Conservation (phyloP, 2,888 invertebrate species). For the Rhagonycha lutea region DNA sequence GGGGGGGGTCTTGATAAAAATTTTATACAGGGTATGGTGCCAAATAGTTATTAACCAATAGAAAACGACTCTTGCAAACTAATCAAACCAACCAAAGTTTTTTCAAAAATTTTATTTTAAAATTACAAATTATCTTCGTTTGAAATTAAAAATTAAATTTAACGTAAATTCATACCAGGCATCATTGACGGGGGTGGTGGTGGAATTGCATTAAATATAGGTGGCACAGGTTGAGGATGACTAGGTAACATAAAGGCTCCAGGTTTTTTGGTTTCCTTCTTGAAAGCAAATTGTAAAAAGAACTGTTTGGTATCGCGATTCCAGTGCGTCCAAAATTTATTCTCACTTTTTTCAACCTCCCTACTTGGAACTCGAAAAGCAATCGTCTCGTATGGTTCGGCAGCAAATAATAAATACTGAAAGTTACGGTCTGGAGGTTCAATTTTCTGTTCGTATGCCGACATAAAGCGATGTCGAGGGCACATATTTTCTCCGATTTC, state of each 20-base stretch:
- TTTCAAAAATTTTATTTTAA: neutral
- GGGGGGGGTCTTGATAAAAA: too few relatives aligned
- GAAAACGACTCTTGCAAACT: too few relatives aligned
- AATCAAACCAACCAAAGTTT: too few relatives aligned
- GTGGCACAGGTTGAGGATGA: constrained; percentile 70
- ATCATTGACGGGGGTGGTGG: constrained; percentile 63
- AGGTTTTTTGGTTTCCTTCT: constrained; percentile 78
- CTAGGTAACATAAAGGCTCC: constrained; percentile 62
- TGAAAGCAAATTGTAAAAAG: constrained; percentile 95
- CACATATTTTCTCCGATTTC: constrained; percentile 87
- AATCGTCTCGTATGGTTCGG: constrained; percentile 99
- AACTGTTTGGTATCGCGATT: constrained; percentile 98
- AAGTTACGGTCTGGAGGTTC: constrained; percentile 99
- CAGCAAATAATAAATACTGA: constrained; percentile 98
- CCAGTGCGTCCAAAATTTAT: constrained; percentile 99
- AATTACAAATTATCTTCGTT: neutral
- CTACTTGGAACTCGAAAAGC: constrained; percentile 99
- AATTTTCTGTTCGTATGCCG: constrained; percentile 98
- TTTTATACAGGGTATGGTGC: too few relatives aligned
- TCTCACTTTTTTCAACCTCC: constrained; percentile 97
- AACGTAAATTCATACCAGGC: neutral
- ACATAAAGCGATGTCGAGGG: constrained; percentile 98
- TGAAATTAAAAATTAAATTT: neutral
- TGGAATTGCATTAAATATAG: constrained; percentile 58
- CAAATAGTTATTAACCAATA: too few relatives aligned